These are phyloP conservation scores for Fregata magnificens DNA, from an alignment of 2,113 vertebrate species.

Conservation along the genomic window DNA sequence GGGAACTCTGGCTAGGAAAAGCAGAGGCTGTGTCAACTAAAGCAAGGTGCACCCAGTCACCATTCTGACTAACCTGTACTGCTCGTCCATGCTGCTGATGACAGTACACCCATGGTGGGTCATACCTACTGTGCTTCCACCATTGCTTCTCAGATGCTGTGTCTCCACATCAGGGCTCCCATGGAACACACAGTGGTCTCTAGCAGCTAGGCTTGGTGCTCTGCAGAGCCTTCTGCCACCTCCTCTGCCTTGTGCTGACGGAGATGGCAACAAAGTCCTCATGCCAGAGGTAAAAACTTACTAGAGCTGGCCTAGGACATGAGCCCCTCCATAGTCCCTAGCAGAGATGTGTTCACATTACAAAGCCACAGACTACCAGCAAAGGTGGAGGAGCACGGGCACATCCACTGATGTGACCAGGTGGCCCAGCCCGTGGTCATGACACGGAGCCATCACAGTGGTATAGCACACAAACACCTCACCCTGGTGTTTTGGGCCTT, in stretches of 20 bases:
- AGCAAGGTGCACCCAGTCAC: background rate
- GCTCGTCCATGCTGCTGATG: background rate
- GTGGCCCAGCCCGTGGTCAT: background rate
- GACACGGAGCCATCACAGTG: background rate
- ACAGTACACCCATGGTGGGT: background rate
- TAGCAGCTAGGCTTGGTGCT: background rate
- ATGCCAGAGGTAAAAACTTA: fast-evolving
- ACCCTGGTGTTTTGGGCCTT: fast-evolving
- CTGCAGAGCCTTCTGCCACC: background rate
- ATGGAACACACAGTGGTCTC: background rate
- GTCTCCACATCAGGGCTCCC: background rate
- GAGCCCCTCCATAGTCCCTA: fast-evolving
- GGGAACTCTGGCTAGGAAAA: background rate
- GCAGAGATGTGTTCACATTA: background rate
- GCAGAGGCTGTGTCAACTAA: background rate
- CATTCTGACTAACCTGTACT: background rate
- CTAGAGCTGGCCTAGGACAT: background rate
- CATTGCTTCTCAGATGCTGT: background rate
- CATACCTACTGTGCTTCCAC: background rate
- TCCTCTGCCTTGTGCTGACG: background rate
- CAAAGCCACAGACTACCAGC: background rate
- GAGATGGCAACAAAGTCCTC: background rate
- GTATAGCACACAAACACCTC: background rate
- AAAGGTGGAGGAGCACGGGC: background rate
- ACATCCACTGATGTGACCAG: background rate